Percentiles rank a stretch among this genome's conserved stretches.
Evolutionary conservation across 2,888 invertebrate genomes (phyloP).

Genomic region (Leptinotarsa tumamoca): DNA sequence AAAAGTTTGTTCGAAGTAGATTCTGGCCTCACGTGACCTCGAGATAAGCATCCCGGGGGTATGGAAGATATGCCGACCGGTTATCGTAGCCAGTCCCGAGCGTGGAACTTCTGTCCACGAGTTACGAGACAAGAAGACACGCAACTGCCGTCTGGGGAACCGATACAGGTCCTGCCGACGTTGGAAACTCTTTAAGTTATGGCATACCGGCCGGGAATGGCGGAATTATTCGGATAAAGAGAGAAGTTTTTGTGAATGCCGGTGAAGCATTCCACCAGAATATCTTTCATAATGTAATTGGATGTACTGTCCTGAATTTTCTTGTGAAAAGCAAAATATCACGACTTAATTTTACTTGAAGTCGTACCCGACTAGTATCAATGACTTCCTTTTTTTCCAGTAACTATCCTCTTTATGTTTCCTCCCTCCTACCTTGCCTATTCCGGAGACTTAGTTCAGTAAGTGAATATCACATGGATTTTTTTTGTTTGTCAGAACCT

Average conservation of each 20-base stretch:
- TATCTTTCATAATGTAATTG: not conserved
- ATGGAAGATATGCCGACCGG: constrained; percentile 21
- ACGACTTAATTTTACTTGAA: no score
- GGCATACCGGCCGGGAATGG: constrained; percentile 52
- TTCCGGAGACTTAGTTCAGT: no score
- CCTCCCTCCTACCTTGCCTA: no score
- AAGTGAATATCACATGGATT: no score
- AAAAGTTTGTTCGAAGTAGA: constrained; percentile 34
- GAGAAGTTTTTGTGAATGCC: not conserved
- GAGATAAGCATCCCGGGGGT: constrained; percentile 53
- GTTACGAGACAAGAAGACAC: constrained; percentile 53
- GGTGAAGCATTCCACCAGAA: constrained; percentile 2
- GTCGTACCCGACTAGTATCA: no score
- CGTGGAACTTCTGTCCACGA: constrained; percentile 41
- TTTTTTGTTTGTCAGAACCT: no score
- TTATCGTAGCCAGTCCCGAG: constrained; percentile 21
- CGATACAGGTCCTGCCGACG: constrained; percentile 44
- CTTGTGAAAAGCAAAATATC: no score
- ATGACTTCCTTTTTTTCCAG: no score
- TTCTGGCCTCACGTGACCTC: constrained; percentile 48
- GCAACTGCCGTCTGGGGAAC: constrained; percentile 57
- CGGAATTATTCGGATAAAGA: constrained; percentile 21
- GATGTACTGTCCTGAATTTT: no score
- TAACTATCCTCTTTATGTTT: no score
- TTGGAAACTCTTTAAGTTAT: constrained; percentile 54